Evolutionary conservation across 2,797 vertebrate genomes (phyloP), one percentile per base, ranked within the genome.

Genomic region (Rhinatrema bivittatum): DNA sequence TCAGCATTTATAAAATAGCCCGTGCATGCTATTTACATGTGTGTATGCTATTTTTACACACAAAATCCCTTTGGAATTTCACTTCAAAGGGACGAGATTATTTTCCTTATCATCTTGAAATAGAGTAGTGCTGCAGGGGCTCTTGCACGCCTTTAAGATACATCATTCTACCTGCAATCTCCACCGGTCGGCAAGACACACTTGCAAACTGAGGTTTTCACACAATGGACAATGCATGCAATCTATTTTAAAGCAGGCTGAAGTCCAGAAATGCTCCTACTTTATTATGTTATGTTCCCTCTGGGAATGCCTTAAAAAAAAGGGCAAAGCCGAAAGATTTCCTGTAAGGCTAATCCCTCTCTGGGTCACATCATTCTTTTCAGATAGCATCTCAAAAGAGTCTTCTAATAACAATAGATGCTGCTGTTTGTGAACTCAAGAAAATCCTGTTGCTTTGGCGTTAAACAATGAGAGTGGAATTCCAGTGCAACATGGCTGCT

Each of bases 301-400:
- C 65, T 58, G 59, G 73, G 69, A 64, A 64, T 61, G 46, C 68
- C 73, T 71, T 57, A 65, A 62, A 56, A 66, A 66, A 73, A 76
- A 40, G 33, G 38, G 34, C 42, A 32, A 29, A 39, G 65, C 53
- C 68, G 53, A 79, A 77, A 72, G 49, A 62, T 57, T 50, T 78
- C 85, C 72, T 82, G 79, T 74, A 74, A 72, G 59, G 51, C 71
- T 85, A 77, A 82, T 82, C 78, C 72, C 65, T 68, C 74, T 76
- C 74, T 70, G 76, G 79, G 80, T 83, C 79, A 78, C 65, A 66
- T 70, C 68, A 70, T 62, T 73, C 74, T 74, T 81, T 82, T 81
- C 63, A 78, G 70, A 78, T 76, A 72, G 61, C 75, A 67, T 78
- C 72, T 78, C 67, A 65, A 77, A 65, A 76, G 50, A 53, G 46